Conservation (phyloP, 2,797 vertebrate species). For the Sphenopsis melanotis region DNA sequence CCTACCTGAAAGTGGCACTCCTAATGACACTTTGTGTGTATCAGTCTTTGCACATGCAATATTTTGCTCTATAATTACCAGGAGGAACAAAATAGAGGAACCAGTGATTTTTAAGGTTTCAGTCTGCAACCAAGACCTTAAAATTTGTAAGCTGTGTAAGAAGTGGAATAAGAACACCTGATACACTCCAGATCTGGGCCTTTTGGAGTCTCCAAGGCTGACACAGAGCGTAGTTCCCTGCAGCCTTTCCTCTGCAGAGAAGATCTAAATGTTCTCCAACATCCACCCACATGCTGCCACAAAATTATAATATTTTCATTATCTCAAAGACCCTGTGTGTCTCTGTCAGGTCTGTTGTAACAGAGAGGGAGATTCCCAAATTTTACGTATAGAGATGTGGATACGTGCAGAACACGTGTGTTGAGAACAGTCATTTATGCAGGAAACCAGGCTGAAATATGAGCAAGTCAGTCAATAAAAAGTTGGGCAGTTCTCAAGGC, state of each 20-base stretch:
- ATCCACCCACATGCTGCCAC: background rate
- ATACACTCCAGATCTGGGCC: background rate
- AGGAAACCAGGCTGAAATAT: background rate
- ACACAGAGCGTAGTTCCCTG: background rate
- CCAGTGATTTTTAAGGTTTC: background rate
- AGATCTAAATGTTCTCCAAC: background rate
- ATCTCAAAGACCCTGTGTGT: background rate
- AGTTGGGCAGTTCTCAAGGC: background rate
- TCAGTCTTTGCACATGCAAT: background rate
- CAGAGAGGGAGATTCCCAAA: background rate
- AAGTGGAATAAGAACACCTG: background rate
- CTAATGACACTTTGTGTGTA: background rate
- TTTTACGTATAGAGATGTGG: background rate
- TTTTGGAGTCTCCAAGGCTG: background rate
- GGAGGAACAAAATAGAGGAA: background rate
- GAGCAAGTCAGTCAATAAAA: background rate
- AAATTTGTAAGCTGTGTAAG: background rate
- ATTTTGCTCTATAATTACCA: background rate
- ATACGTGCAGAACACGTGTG: fast-evolving
- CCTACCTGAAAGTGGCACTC: background rate
- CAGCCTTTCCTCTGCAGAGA: background rate
- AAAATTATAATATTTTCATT: background rate
- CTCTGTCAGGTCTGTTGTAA: background rate
- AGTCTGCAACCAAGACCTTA: background rate
- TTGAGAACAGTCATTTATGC: background rate